A percentile compares a stretch with the other conserved stretches of the same genome.
phyloP scores from a whole-genome alignment of 2,113 vertebrate species.

The Oxygymnocypris stewartii region DNA sequence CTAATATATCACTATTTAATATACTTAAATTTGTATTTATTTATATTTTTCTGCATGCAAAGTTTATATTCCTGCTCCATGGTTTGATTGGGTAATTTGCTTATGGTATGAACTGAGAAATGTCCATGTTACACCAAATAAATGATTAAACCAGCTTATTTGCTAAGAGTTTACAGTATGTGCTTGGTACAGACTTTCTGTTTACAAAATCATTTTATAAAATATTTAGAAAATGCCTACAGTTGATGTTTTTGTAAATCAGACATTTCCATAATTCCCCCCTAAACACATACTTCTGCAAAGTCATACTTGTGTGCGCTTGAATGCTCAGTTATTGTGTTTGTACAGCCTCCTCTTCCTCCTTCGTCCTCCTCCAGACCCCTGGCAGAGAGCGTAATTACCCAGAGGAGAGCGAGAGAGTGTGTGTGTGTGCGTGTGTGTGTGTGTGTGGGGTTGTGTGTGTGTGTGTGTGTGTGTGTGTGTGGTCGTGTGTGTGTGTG shows the following conservation, averaged over 20 bases:
- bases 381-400: not conserved
- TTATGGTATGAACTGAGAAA: not conserved
- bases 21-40: not conserved
- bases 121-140: not conserved
- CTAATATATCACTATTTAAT: not conserved
- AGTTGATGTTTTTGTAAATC: not conserved
- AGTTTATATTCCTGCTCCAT: not conserved
- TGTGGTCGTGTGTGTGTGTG: not conserved
- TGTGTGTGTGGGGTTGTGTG: too few relatives aligned
- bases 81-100: not conserved
- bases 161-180: not conserved
- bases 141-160: not conserved
- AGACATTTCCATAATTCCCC: not conserved
- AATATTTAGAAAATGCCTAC: not conserved
- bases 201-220: not conserved
- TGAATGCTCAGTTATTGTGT: not conserved
- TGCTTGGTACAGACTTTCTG: not conserved
- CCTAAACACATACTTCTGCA: not conserved
- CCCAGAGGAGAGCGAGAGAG: not conserved
- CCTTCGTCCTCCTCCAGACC: not conserved
- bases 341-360: not conserved
- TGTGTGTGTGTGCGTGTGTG: slow-evolving; percentile 45
- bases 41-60: not conserved
- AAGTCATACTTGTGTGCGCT: not conserved
- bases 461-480: too few relatives aligned